Evolutionary conservation across 2,113 vertebrate genomes (phyloP), one percentile per base, ranked within the genome.

Genomic region (Pycnonotus jocosus): DNA sequence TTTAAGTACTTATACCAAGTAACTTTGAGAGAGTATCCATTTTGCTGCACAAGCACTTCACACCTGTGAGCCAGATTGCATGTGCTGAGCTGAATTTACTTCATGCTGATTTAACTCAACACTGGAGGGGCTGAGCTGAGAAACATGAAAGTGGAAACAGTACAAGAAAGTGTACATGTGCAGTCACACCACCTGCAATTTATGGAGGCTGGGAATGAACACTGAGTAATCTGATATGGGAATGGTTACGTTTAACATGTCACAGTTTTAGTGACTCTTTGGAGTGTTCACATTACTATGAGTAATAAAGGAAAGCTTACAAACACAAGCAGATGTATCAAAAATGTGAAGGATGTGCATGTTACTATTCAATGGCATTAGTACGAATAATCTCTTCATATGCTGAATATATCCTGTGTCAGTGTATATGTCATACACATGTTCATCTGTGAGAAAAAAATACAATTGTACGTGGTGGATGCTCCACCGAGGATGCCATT

Each of bases 141-240:
- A 96, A 97, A 85, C 79, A 91, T 40, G 87, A 91, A 94, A 81
- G 91, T 80, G 92, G 91, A 76, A 96, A 91, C 47, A 90, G 84
- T 92, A 94, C 69, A 73, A 88, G 85, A 69, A 86, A 73, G 88
- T 88, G 81, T 72, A 88, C 93, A 72, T 80, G 65, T 38, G 78
- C 81, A 94, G 91, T 93, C 90, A 96, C 93, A 93, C 93, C 95
- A 95, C 88, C 92, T 97, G 95, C 84, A 95, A 93, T 89, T 93
- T 95, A 94, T 94, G 89, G 89, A 97, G 90, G 88, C 77, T 92
- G 89, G 61, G 90, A 94, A 88, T 56, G 93, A 90, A 95, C 91
- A 94, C 50, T 51, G 74, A 94, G 92, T 88, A 81, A 95, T 95
- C 68, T 91, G 90, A 93, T 96, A 94, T 92, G 90, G 82, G 85